Conservation (phyloP, 2,888 invertebrate genomes). For the Luffia ferchaultella region DNA sequence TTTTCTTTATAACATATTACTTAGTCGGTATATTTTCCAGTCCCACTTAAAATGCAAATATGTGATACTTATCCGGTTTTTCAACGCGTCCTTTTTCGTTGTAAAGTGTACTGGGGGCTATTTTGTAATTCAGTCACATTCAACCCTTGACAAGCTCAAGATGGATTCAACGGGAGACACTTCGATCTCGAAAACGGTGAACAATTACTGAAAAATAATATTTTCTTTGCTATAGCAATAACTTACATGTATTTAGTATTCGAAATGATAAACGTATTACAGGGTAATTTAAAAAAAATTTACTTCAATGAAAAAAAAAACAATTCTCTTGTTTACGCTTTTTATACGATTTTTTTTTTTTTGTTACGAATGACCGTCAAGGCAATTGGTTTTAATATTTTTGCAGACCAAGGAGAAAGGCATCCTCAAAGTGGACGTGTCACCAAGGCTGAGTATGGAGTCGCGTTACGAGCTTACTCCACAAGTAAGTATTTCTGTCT, state of each 20-base stretch:
- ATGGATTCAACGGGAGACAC: neutral
- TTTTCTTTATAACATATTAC: too few relatives aligned
- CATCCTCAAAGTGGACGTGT: slow-evolving; percentile 30
- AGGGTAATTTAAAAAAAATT: too few relatives aligned
- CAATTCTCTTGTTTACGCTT: neutral
- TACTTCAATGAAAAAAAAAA: too few relatives aligned
- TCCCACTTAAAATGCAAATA: too few relatives aligned
- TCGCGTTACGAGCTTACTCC: slow-evolving; percentile 38
- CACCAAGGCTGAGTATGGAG: slow-evolving; percentile 32
- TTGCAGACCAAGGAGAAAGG: slow-evolving; percentile 43
- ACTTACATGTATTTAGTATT: neutral
- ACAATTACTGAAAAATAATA: neutral
- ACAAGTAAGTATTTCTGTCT: slow-evolving; percentile 38
- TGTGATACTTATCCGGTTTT: neutral
- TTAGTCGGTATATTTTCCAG: too few relatives aligned
- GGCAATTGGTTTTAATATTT: neutral
- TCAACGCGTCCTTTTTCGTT: neutral
- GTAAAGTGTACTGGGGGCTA: neutral
- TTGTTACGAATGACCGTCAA: neutral
- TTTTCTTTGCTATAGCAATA: neutral
- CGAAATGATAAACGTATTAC: too few relatives aligned
- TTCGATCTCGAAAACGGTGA: neutral
- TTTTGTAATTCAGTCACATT: neutral
- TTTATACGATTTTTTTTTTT: neutral
- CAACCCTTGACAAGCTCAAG: neutral